Base-by-base conservation (phyloP, 2,888 invertebrate species). In the Brassicogethes aeneus region DNA sequence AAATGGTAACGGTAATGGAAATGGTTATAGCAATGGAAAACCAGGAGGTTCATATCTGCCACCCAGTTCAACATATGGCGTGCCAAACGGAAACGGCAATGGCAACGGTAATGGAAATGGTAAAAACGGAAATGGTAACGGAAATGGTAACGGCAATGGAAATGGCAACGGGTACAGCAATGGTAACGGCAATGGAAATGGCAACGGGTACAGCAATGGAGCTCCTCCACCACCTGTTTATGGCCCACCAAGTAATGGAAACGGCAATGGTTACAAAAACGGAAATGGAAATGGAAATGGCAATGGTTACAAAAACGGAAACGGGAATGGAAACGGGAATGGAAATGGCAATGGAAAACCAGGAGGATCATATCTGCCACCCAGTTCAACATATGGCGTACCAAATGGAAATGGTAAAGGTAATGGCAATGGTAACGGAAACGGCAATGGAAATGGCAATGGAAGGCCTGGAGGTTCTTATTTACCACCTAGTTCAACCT, bases 341-440 rank as follows among this genome's bases (percentile, higher is more conserved):
- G 71, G 68, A 2, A 50, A 40, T 45, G 44, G 44, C 7, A 44
- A 41, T 30, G 50, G 54, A 17, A 8, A n/a, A 7, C 12, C 10
- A 5, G 5, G 7, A 42, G 45, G 38, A 43, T 5, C 10, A 32
- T 32, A 32, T 32, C 3, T 5, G 8, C 32, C 32, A 12, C 50
- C 54, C 2, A 44, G 41, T 15, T 48, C 50, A 15, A 47, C 48
- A 33, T 53, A 53, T 17, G 50, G 52, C 3, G 38, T 48, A 8
- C 10, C n/a, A n/a, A n/a, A n/a, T n/a, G n/a, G n/a, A n/a, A 23
- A 23, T 23, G 23, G 23, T 12, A 53, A 50, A 36, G 53, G 54
- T 2, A 52, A 56, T 39, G 51, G 70, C 3, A 47, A 47, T 34
- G 49, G 51, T 29, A 41, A 70, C 68, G 31, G 64, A 55, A 45